Evolutionary conservation across 2,888 invertebrate genomes (phyloP).

Genomic region (Aethes cnicana): DNA sequence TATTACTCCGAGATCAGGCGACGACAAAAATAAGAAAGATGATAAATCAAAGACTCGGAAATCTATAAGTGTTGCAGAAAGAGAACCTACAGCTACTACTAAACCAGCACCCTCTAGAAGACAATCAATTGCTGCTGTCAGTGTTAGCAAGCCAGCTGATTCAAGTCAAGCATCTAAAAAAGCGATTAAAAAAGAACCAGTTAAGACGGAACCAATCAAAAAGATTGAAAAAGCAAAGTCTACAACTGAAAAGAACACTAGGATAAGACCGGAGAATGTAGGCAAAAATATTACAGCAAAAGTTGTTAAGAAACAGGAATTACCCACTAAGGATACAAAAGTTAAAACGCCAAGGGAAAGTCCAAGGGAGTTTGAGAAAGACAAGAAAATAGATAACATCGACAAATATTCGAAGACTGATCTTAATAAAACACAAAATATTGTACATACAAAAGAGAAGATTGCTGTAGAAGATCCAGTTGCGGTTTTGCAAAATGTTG

Average conservation of each 20-base stretch:
- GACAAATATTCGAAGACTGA: background rate
- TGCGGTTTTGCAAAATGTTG: background rate
- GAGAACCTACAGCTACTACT: background rate
- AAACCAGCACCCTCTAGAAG: constrained; percentile 6
- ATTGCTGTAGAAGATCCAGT: background rate
- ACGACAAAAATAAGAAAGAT: constrained; percentile 17
- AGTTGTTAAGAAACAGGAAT: background rate
- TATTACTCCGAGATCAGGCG: constrained; percentile 1
- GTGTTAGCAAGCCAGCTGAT: constrained; percentile 5
- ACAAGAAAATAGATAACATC: constrained; percentile 2
- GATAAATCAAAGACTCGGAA: constrained; percentile 6
- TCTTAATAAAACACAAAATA: too few relatives aligned
- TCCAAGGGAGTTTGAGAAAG: background rate
- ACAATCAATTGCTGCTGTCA: constrained; percentile 15
- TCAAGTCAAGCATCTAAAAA: too few relatives aligned
- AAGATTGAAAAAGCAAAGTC: constrained; percentile 14
- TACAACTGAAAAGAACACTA: background rate
- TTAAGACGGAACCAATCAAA: constrained; percentile 17
- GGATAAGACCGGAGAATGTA: constrained; percentile 19
- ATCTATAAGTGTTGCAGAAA: constrained; percentile 21
- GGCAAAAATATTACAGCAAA: constrained; percentile 6
- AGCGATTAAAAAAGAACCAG: constrained; percentile 8
- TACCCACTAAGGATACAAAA: background rate
- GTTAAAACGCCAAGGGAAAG: constrained; percentile 2
- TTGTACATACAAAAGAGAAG: background rate